Percentiles rank a stretch among this genome's conserved stretches.
Conservation (phyloP, 2,113 vertebrate species). For the Cathartes aura region DNA sequence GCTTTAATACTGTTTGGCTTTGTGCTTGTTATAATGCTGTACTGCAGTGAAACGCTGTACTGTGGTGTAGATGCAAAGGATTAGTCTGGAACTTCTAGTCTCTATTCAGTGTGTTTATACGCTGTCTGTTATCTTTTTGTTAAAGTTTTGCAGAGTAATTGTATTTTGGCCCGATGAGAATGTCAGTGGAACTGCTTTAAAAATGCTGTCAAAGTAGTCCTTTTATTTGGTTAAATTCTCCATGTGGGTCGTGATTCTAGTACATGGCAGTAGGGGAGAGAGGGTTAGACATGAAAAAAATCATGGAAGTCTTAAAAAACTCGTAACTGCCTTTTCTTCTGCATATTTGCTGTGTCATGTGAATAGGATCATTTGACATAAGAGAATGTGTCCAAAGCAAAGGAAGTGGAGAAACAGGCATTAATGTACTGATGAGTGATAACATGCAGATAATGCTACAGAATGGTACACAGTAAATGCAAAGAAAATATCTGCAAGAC, state of each 20-base stretch:
- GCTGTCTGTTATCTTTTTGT: neutral
- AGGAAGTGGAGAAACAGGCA: neutral
- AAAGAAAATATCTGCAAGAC: neutral
- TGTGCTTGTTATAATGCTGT: neutral
- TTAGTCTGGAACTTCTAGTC: neutral
- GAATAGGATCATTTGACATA: neutral
- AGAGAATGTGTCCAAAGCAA: neutral
- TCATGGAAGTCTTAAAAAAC: neutral
- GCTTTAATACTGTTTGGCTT: neutral
- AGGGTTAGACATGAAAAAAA: neutral
- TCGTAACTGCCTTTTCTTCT: neutral
- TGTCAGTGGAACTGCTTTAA: neutral
- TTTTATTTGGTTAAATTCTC: slow-evolving; percentile 7
- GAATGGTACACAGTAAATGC: neutral
- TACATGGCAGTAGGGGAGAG: neutral
- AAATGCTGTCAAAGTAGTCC: neutral
- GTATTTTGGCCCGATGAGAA: neutral
- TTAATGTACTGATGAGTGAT: neutral
- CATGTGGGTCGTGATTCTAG: neutral
- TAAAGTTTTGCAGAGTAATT: slow-evolving; percentile 1
- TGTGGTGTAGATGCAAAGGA: neutral
- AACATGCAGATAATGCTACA: neutral
- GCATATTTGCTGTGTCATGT: neutral
- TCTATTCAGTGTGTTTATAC: neutral
- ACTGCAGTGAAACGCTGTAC: neutral